Conservation (phyloP, 2,113 vertebrate genomes). For the Pomatostomus ruficeps region DNA sequence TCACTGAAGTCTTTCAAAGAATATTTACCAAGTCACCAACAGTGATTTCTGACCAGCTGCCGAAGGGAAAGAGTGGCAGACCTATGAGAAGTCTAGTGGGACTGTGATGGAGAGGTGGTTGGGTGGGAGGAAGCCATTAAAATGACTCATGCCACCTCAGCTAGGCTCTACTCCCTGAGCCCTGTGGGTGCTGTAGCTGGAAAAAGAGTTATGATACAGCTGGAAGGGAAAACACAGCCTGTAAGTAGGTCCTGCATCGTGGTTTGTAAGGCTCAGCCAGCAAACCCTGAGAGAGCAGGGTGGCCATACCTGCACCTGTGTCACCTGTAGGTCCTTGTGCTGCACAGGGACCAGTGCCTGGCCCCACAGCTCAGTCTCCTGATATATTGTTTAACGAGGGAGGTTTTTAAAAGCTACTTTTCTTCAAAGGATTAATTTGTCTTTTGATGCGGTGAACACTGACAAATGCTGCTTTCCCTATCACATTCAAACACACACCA, state of each 20-base stretch:
- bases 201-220: background rate
- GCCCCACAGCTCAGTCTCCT: background rate
- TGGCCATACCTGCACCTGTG: background rate
- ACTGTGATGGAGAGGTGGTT: fast-evolving
- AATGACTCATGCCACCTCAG: background rate
- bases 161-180: background rate
- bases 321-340: background rate
- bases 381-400: background rate
- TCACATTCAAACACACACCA: constrained; percentile 69
- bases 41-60: background rate
- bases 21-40: background rate
- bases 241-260: background rate
- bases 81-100: background rate
- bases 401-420: constrained; percentile 60
- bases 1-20: background rate
- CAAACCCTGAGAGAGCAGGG: background rate
- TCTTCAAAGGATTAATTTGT: constrained; percentile 72
- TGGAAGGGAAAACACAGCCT: background rate
- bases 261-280: background rate
- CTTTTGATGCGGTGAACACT: constrained; percentile 68
- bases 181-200: background rate
- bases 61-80: background rate
- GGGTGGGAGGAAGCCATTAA: background rate
- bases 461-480: constrained; percentile 68
- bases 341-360: background rate